Evolutionary conservation across 2,888 invertebrate species (phyloP).

Genomic region (Coelogynopora nodosa): DNA sequence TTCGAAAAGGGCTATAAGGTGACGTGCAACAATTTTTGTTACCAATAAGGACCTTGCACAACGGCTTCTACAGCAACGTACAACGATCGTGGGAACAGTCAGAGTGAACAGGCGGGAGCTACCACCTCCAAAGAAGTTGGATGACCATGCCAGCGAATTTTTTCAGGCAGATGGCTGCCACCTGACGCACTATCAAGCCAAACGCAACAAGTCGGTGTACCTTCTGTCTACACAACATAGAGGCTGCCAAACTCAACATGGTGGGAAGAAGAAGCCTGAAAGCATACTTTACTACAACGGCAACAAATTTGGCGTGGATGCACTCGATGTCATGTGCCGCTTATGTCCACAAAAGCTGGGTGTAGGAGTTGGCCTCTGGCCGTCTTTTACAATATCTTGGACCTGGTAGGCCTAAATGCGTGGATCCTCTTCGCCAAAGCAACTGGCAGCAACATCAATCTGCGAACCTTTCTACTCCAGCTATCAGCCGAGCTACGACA

Average conservation of each 20-base stretch:
- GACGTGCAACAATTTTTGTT: constrained; percentile 21
- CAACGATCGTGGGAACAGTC: constrained; percentile 16
- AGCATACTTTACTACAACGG: not conserved
- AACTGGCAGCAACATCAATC: not conserved
- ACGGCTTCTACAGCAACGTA: constrained; percentile 10
- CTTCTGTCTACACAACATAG: not conserved
- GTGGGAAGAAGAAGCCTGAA: constrained; percentile 23
- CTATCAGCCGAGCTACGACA: constrained; percentile 20
- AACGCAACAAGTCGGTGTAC: constrained; percentile 12
- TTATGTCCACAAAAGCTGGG: constrained; percentile 10
- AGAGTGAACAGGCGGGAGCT: constrained; percentile 17
- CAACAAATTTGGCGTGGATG: constrained; percentile 33
- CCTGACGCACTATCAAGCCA: constrained; percentile 15
- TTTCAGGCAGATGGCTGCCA: not conserved
- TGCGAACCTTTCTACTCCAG: not conserved
- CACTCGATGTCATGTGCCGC: constrained; percentile 10
- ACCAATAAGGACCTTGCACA: constrained; percentile 25
- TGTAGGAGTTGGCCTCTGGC: constrained; percentile 21
- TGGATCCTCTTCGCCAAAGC: not conserved
- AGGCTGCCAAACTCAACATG: not conserved
- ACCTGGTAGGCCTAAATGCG: constrained; percentile 22
- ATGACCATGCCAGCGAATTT: not conserved
- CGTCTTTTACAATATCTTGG: constrained; percentile 8
- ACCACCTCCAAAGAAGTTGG: constrained; percentile 9
- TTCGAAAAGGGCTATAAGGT: constrained; percentile 21